Evolutionary conservation across 2,797 vertebrate species (phyloP), one percentile per base, ranked within the genome.

Genomic region (Lophotriccus pileatus): DNA sequence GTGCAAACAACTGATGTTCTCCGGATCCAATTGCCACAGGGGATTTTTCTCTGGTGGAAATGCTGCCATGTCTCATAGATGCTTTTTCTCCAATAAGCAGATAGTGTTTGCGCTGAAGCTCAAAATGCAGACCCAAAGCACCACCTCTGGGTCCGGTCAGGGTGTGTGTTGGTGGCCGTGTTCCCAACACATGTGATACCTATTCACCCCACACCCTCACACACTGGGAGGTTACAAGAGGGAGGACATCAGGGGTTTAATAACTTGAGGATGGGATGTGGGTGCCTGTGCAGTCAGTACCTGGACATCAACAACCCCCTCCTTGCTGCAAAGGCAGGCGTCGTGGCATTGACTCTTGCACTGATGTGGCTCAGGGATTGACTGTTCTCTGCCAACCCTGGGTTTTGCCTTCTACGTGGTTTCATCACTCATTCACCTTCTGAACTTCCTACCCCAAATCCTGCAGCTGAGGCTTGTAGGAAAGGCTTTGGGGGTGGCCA

Each of bases 161-260:
- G 24, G 24, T 44, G 44, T 2, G 2, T 32, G 25, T 22, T 50
- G 39, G 49, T 64, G 50, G 58, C 66, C 1, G 0, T 10, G 30
- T 73, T 19, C n/a, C 37, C 21, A 0, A 0, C 2, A 10, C 21
- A 2, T 36, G 43, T 3, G 2, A 18, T 44, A 37, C 22, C 39
- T 47, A 14, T 66, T 73, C 32, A 55, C 12, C 50, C n/a, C n/a
- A 27, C 10, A 4, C 6, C 27, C 30, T 84, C 39, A 7, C 27
- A 25, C 4, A 1, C 30, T 3, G 4, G 14, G 37, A n/a, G 6
- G 10, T 43, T 43, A 21, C 0, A 0, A 41, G 39, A 60, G 28
- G n/a, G 34, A 66, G 28, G 59, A 44, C 3, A 0, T 68, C 46
- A 37, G 53, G 23, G 36, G 8, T 37, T 73, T 46, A 16, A 11